A percentile compares a stretch with the other conserved stretches of the same genome.
phyloP scores from a whole-genome alignment of 2,888 invertebrate species.

The Perithous albicinctus region DNA sequence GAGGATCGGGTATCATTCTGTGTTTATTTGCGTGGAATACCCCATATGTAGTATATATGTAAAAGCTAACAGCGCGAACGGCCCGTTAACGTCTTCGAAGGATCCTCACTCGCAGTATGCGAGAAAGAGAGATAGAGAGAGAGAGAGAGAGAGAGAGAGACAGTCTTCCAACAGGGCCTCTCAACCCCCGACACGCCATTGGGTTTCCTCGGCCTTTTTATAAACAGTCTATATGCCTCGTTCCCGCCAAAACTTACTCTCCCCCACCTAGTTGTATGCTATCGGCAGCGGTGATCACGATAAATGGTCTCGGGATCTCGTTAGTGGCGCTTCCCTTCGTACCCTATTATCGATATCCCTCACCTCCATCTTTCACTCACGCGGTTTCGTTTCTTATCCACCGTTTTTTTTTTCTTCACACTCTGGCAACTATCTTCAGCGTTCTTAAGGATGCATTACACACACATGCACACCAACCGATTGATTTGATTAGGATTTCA shows the following conservation, averaged over 20 bases:
- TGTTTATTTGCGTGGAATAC: no score
- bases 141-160: conserved; percentile 46
- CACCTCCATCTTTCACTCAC: not conserved
- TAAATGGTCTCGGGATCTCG: conserved; percentile 9
- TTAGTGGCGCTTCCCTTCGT: conserved; percentile 8
- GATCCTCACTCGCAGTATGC: conserved; percentile 47
- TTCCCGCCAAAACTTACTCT: conserved; percentile 4
- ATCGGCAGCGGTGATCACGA: conserved; percentile 6
- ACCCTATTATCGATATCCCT: not conserved
- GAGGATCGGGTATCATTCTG: no score
- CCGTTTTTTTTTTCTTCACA: not conserved
- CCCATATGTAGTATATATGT: no score
- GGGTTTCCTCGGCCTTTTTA: not conserved
- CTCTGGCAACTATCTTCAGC: not conserved
- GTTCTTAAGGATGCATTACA: no score
- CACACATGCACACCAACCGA: no score
- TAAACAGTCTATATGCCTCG: not conserved
- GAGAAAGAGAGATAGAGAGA: conserved; percentile 31
- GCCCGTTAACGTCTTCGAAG: conserved; percentile 58
- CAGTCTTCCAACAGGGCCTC: conserved; percentile 62
- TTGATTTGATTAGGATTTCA: no score
- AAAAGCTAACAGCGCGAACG: no score
- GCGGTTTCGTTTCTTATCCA: not conserved
- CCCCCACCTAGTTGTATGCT: not conserved
- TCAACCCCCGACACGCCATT: conserved; percentile 39